phyloP scores from a whole-genome alignment of 2,113 vertebrate species.

The Brachypodius melanocephalos region DNA sequence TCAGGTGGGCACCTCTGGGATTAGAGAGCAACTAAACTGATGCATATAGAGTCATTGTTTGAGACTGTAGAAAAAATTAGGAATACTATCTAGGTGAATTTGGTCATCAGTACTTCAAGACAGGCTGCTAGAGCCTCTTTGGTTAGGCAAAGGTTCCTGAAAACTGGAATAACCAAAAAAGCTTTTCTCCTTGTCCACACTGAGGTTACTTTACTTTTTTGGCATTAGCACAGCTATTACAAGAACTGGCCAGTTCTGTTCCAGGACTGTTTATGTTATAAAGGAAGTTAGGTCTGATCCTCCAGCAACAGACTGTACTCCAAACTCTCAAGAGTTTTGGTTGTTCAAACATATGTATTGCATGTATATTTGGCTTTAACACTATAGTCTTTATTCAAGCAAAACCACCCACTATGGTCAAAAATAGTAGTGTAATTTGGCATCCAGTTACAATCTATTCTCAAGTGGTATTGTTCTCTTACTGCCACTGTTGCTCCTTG shows the following conservation, averaged over 20 bases:
- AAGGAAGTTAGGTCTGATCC: neutral
- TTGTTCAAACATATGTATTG: neutral
- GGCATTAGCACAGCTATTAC: neutral
- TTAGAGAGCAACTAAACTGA: neutral
- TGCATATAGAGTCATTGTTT: accelerated
- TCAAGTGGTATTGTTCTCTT: neutral
- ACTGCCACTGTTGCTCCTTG: neutral
- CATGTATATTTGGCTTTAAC: neutral
- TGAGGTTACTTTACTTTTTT: neutral
- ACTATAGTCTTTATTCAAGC: neutral
- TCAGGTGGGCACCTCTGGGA: neutral
- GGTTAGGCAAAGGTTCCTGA: neutral
- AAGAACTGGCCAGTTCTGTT: neutral
- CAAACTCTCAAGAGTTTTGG: neutral
- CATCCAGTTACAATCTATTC: neutral
- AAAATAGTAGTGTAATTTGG: neutral
- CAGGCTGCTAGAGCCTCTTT: neutral
- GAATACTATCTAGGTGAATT: neutral
- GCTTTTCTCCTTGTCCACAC: neutral
- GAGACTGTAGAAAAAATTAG: neutral
- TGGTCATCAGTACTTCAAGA: neutral
- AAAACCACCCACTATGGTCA: neutral
- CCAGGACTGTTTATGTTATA: neutral
- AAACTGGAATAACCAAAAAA: neutral
- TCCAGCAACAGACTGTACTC: neutral